Conservation (phyloP, 2,888 invertebrate species). For the Andrena dorsata region DNA sequence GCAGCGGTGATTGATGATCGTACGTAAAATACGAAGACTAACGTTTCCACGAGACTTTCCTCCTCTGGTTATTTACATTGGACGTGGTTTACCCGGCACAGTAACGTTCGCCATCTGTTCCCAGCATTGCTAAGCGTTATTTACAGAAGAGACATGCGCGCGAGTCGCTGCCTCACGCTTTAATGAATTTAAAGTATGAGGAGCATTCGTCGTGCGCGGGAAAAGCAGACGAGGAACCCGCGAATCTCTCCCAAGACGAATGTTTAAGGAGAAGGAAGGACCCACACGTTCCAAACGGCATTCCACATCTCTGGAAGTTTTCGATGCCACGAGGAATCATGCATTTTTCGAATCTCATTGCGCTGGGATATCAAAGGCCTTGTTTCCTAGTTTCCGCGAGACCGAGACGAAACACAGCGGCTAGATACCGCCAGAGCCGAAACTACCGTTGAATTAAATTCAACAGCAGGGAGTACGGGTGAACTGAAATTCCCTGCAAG, state of each 20-base stretch:
- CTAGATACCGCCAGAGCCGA: background rate
- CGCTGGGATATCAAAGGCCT: constrained; percentile 22
- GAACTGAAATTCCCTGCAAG: constrained; percentile 9
- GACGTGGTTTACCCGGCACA: constrained; percentile 36
- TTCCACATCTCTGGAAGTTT: too few species aligned
- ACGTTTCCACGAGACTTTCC: constrained; percentile 35
- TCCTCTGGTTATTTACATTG: constrained; percentile 42
- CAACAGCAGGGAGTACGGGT: background rate
- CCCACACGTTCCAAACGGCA: too few species aligned
- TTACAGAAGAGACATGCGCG: constrained; percentile 6
- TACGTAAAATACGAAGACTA: constrained; percentile 41
- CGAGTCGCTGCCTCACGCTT: background rate
- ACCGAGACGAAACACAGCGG: background rate
- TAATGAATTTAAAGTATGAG: constrained; percentile 26
- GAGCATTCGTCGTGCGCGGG: background rate
- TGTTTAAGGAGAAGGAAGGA: background rate
- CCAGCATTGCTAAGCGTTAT: constrained; percentile 39
- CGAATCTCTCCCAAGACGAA: background rate
- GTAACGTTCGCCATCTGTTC: constrained; percentile 59
- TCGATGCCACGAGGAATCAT: background rate
- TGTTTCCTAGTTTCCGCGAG: constrained; percentile 13
- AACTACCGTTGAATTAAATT: constrained; percentile 24
- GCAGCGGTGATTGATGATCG: constrained; percentile 52
- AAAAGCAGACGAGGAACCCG: background rate
- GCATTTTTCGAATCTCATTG: background rate